Conservation (phyloP, 2,113 vertebrate genomes). For the Typhlomys cinereus region DNA sequence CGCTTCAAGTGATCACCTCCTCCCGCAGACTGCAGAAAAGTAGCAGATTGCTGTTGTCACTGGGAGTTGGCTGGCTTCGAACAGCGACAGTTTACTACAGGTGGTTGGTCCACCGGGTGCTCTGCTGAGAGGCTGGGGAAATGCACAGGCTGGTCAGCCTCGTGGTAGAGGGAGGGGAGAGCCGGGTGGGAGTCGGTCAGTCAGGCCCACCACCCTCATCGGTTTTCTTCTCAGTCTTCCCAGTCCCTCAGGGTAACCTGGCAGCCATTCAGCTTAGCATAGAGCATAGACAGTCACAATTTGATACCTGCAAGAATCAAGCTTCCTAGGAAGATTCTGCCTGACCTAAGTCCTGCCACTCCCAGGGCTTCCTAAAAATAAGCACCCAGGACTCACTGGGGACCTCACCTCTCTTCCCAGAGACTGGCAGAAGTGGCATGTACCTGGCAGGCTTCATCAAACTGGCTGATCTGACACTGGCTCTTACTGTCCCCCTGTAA, state of each 20-base stretch:
- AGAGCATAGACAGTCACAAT: not conserved
- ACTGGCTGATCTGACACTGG: not conserved
- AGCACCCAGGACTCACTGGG: not conserved
- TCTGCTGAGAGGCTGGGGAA: accelerated
- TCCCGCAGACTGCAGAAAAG: not conserved
- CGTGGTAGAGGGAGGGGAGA: not conserved
- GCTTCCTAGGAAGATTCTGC: not conserved
- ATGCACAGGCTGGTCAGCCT: too few relatives aligned
- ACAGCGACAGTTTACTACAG: not conserved
- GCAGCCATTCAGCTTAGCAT: not conserved
- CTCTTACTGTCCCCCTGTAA: not conserved
- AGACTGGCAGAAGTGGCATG: not conserved
- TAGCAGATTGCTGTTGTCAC: not conserved
- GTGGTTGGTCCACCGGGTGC: not conserved
- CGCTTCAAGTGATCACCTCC: not conserved
- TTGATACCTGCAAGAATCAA: not conserved
- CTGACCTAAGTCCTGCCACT: not conserved
- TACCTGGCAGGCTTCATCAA: not conserved
- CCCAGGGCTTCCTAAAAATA: not conserved
- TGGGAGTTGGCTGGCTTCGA: not conserved
- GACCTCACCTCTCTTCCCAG: not conserved
- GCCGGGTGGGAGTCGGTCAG: not conserved
- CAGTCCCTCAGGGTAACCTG: not conserved
- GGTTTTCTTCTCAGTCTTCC: not conserved
- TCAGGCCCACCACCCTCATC: not conserved